phyloP scores from a whole-genome alignment of 1,140 invertebrate species.

The Cyclargus thomasi region DNA sequence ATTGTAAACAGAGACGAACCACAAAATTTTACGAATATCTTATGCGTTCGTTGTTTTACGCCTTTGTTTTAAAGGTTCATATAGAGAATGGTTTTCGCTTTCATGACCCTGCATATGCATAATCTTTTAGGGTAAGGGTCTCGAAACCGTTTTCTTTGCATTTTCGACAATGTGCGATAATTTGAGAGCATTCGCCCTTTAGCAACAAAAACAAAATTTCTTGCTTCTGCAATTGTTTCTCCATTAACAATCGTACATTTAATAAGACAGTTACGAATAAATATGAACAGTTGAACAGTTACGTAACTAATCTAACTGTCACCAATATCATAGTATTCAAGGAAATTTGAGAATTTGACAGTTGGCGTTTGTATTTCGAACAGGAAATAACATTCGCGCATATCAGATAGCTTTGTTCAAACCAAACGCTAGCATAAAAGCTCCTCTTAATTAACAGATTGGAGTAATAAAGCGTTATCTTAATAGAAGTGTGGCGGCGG shows the following conservation, averaged over 20 bases:
- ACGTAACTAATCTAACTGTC: too few relatives aligned
- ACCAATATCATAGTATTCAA: too few relatives aligned
- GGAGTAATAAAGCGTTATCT: conserved; percentile 14
- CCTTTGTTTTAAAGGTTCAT: neutral
- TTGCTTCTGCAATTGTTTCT: too few relatives aligned
- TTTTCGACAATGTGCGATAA: too few relatives aligned
- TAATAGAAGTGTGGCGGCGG: conserved; percentile 6
- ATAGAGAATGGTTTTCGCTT: neutral
- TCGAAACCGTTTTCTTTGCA: neutral
- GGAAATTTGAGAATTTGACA: neutral
- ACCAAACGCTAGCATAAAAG: conserved; percentile 6
- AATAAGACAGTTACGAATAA: too few relatives aligned
- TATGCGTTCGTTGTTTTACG: neutral
- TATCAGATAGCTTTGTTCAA: conserved; percentile 5
- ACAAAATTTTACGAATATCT: neutral
- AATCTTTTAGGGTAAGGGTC: neutral
- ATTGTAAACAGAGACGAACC: neutral
- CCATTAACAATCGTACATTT: too few relatives aligned
- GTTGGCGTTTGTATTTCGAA: neutral
- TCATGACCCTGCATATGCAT: neutral
- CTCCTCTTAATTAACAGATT: conserved; percentile 11
- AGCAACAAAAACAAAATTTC: too few relatives aligned
- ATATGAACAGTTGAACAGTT: too few relatives aligned
- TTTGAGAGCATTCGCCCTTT: too few relatives aligned
- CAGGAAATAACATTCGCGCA: conserved; percentile 2